Evolutionary conservation across 92 coral and sea anemone genomes (phyloP), one percentile per base, ranked within the genome.

Genomic region (Palythoa heliodiscus): DNA sequence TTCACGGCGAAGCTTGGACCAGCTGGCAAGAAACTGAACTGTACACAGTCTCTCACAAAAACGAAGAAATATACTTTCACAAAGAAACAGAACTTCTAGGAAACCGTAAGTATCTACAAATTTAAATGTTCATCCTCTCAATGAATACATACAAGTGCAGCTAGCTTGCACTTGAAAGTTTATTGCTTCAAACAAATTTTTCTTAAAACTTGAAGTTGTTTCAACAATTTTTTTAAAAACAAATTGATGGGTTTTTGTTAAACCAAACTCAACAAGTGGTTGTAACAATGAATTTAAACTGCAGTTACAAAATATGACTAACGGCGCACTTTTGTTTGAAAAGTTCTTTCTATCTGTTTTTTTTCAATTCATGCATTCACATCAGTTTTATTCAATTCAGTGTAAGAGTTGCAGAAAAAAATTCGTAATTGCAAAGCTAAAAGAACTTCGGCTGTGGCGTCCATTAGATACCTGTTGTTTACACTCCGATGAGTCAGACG

Each of bases 1-100:
- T 93, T 50, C 91, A 92, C 52, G 97, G 97, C 19, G 97, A 93
- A 70, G 92, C 97, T 10, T 89, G 93, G 88, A 93, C 97, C 2
- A 87, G 74, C 78, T 93, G 97, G 97, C 93, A 93, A 48, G 95
- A 93, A 52, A 92, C 88, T 37, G 93, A 93, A 23, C 53, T 89
- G 57, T 93, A 93, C 78, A 93, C 95, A 11, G 81, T 91, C 52
- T 82, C 95, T 0, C 97, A 93, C 66, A 93, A 92, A 86, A 92
- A 93, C 77, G 93, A 92, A 77, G 95, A 93, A 86, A 75, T 93
- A 43, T 91, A 91, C 80, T 91, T 93, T 57, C 95, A 93, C 86
- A 93, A 93, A 88, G 93, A 93, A 85, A 73, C 90, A 2, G 86
- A 92, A 35, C 90, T 93, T 9, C 78, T 91, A 40, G 92, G 95